Base-by-base conservation (phyloP, 2,797 vertebrate species). In the Pantherophis alleghaniensis region DNA sequence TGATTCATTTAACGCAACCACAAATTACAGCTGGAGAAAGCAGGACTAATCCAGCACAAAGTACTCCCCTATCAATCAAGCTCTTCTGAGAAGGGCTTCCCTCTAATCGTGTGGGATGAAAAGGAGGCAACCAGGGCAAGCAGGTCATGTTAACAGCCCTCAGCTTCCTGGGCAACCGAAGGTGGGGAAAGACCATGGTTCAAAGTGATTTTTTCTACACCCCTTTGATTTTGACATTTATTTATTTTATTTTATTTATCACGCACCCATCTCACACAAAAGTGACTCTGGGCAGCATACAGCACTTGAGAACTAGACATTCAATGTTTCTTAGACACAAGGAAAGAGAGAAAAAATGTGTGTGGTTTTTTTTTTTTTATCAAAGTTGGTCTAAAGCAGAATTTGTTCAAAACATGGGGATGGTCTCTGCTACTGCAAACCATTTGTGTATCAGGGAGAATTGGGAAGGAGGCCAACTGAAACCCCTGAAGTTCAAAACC, bases 21-120 rank as follows among this genome's bases (percentile, higher is more conserved):
- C 94, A 89, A 95, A 96, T 95, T 92, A 93, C 94, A 88, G 95
- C 94, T 28, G 91, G 32, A 92, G 91, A 87, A 95, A 1, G 93
- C 95, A 32, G 89, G 92, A 96, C 95, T 95, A 94, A 95, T 88
- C 92, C 90, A 47, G 95, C 92, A 95, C 94, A 95, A 89, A 87
- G 93, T 59, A 93, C 79, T 94, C 92, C 93, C 94, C 32, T 13
- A 24, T 7, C 0, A 0, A 57, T 1, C 1, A 91, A 92, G 90
- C 0, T 56, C 93, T 56, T 92, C 0, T 0, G 91, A 89, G 59
- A 47, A 91, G 93, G 55, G 74, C 74, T 53, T 90, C 92, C 89
- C 86, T 83, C 42, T 37, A n/a, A 83, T 89, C 93, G 9, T 0
- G 0, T 42, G 93, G 63, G 87, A 88, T 3, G 22, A 53, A 93